Evolutionary conservation across 1,140 invertebrate species (phyloP), one percentile per base, ranked within the genome.

Genomic region (Maniola jurtina): DNA sequence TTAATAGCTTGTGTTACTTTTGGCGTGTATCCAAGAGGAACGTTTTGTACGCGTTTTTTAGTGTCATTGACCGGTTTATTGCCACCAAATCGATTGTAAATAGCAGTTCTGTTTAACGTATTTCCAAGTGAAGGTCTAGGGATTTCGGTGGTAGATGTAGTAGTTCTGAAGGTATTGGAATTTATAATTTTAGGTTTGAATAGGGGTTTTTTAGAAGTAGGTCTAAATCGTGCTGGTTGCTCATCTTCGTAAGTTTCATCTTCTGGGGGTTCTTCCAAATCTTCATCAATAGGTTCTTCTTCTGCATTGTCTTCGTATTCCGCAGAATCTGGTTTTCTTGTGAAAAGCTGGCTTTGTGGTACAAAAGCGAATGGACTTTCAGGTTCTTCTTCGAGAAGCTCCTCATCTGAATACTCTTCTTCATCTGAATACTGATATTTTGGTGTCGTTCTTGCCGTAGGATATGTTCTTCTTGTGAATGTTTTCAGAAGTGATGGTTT

Each of bases 321-420:
- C 52, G 82, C 80, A 55, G 73, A 78, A 47, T 81, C 74, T 40
- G 90, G 85, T 71, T 86, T 90, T 67, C 86, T 83, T 10, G 83
- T 87, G 67, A 88, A 92, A 33, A 91, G 56, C 78, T 91, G 78
- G 70, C 77, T 85, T 35, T 78, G 70, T 40, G 91, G 91, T 50
- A 92, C 89, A 66, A 92, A 85, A 9, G 88, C 87, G 36, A 91
- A 89, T 67, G 89, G 84, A 73, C 88, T 87, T 67, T 92, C 87
- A 15, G 86, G 81, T 73, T 92, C 91, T 65, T 91, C 87, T 59
- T 90, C 91, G 1, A 91, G 71, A 62, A 90, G 75, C 60, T 92
- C 88, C 71, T 92, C 91, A 35, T 92, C 89, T 15, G 84, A 80
- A 63, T 90, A 87, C 73, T 91, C 87, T 66, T 89, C 85, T 50